A percentile compares a stretch with the other conserved stretches of the same genome.
phyloP scores from a whole-genome alignment of 2,797 vertebrate species.

The Poecilia picta region DNA sequence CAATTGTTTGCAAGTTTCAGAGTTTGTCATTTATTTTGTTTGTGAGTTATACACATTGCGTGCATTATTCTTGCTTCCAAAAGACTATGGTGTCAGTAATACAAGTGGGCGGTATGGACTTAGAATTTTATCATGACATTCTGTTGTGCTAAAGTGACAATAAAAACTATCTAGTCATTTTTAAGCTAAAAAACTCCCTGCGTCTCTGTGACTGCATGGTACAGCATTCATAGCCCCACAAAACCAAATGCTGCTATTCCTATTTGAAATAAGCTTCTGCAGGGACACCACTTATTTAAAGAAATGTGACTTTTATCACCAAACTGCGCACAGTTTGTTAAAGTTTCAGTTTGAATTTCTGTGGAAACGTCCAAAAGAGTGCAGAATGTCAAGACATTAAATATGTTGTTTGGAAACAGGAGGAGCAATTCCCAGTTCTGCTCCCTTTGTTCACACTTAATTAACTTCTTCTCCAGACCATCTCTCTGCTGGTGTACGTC shows the following conservation, averaged over 20 bases:
- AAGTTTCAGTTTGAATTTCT: neutral
- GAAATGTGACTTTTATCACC: too few relatives aligned
- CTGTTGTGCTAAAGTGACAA: too few relatives aligned
- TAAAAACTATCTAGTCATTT: too few relatives aligned
- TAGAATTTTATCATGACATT: too few relatives aligned
- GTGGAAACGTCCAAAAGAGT: neutral
- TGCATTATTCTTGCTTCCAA: neutral
- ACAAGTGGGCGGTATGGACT: too few relatives aligned
- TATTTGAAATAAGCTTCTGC: too few relatives aligned
- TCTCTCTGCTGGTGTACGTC: constrained; percentile 87
- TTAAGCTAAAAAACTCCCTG: too few relatives aligned
- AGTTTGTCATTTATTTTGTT: neutral
- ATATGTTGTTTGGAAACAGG: neutral
- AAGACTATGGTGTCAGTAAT: neutral
- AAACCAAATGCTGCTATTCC: too few relatives aligned
- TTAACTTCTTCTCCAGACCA: constrained; percentile 79
- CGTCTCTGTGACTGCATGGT: too few relatives aligned
- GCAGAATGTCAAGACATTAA: neutral
- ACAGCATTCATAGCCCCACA: too few relatives aligned
- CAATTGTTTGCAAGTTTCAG: neutral
- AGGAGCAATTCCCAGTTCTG: neutral
- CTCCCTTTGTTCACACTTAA: neutral
- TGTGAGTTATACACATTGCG: neutral
- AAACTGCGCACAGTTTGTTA: neutral
- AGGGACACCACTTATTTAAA: too few relatives aligned